These are phyloP conservation scores for Bucco capensis DNA, from an alignment of 2,113 vertebrate genomes.

Conservation along the genomic window DNA sequence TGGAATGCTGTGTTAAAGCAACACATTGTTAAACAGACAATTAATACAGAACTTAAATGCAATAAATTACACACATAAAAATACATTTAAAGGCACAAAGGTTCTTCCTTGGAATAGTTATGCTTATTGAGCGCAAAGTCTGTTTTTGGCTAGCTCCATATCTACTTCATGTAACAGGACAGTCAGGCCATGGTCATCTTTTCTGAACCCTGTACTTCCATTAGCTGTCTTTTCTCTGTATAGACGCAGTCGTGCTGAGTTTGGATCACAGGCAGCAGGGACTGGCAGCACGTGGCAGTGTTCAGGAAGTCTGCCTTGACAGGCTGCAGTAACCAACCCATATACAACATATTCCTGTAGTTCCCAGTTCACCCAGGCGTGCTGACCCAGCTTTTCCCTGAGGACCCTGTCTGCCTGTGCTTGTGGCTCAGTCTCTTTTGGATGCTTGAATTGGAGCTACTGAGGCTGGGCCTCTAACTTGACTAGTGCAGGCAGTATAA, in stretches of 20 bases:
- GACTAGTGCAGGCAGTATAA: fast-evolving
- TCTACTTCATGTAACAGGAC: not conserved
- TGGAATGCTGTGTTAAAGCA: not conserved
- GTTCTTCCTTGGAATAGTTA: not conserved
- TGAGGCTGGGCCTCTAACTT: not conserved
- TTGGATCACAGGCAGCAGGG: not conserved
- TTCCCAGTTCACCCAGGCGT: not conserved
- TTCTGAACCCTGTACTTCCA: not conserved
- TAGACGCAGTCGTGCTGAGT: not conserved
- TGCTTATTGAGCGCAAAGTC: not conserved
- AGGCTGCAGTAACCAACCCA: not conserved
- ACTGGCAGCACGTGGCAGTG: not conserved
- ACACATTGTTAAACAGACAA: not conserved
- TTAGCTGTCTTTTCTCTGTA: not conserved
- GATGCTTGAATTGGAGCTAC: not conserved
- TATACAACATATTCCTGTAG: not conserved
- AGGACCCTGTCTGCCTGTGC: not conserved
- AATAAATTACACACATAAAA: not conserved
- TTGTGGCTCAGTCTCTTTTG: not conserved
- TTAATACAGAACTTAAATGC: not conserved
- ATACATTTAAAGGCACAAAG: not conserved
- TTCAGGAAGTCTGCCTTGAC: not conserved
- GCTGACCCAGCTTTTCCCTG: fast-evolving
- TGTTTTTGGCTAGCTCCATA: not conserved
- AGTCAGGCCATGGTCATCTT: fast-evolving